Percentiles rank a stretch among this genome's conserved stretches.
Conservation (phyloP, 2,888 invertebrate genomes). For the Drosophila paracracens region DNA sequence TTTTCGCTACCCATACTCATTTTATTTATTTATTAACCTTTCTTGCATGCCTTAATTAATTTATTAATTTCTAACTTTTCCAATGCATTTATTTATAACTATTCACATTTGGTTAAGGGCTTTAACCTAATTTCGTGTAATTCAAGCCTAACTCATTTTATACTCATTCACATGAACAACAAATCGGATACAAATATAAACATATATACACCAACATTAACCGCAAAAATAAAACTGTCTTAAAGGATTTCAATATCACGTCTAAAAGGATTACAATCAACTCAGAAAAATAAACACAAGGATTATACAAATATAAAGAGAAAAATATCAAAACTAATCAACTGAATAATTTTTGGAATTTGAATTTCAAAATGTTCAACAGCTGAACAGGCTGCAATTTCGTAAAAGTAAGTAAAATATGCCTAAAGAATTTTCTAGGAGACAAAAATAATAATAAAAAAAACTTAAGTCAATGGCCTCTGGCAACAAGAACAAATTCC, state of each 20-base stretch:
- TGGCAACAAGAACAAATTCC: slow-evolving; percentile 66
- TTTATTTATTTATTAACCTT: neutral
- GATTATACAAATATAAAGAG: slow-evolving; percentile 39
- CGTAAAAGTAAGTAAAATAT: slow-evolving; percentile 68
- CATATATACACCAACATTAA: slow-evolving; percentile 28
- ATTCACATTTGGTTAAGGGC: slow-evolving; percentile 7
- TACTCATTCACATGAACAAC: neutral
- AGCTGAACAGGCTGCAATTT: slow-evolving; percentile 62
- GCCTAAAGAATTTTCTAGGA: slow-evolving; percentile 48
- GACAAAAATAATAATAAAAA: slow-evolving; percentile 1
- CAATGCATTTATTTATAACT: neutral
- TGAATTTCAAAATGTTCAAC: slow-evolving; percentile 50
- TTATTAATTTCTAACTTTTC: neutral
- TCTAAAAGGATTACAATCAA: slow-evolving; percentile 41
- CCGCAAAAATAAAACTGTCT: slow-evolving; percentile 49
- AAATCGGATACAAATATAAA: slow-evolving; percentile 23
- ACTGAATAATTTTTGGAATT: slow-evolving; percentile 23
- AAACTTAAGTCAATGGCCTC: slow-evolving; percentile 69
- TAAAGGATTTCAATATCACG: slow-evolving; percentile 50
- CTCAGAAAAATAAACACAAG: slow-evolving; percentile 33
- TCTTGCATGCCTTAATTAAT: slow-evolving; percentile 17
- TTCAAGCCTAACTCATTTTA: slow-evolving; percentile 1
- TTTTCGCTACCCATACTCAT: slow-evolving; percentile 28
- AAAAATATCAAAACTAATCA: slow-evolving; percentile 19
- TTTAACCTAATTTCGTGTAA: neutral